Percentiles rank a stretch among this genome's conserved stretches.
Evolutionary conservation across 1,140 invertebrate species (phyloP).

Genomic region (Philaenus spumarius): DNA sequence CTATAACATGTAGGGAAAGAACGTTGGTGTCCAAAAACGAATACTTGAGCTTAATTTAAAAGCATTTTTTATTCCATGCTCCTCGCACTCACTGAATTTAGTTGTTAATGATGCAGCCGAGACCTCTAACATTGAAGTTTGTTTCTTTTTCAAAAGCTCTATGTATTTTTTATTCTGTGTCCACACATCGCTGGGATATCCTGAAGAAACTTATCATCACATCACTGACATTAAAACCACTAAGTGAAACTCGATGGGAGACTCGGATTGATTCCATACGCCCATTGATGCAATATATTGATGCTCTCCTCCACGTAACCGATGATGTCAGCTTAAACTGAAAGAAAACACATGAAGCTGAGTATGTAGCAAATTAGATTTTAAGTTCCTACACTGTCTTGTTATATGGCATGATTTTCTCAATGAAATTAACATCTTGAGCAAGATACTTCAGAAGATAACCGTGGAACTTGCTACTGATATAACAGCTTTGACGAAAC

Average conservation of each 20-base stretch:
- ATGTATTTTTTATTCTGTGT: constrained; percentile 2
- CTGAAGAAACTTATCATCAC: constrained; percentile 5
- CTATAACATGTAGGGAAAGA: constrained; percentile 28
- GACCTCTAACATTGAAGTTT: neutral
- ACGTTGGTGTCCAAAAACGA: constrained; percentile 30
- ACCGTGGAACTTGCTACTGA: too few relatives aligned
- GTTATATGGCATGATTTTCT: too few relatives aligned
- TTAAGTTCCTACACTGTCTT: too few relatives aligned
- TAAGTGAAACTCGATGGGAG: too few relatives aligned
- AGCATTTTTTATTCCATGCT: constrained; percentile 30
- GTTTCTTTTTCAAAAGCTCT: neutral
- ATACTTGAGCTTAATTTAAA: constrained; percentile 30
- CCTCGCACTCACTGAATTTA: constrained; percentile 34
- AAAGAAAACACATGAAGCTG: too few relatives aligned
- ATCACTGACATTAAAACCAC: constrained; percentile 4
- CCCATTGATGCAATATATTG: too few relatives aligned
- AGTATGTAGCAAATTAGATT: too few relatives aligned
- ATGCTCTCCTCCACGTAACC: constrained; percentile 3
- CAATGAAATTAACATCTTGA: too few relatives aligned
- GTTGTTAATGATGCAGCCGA: constrained; percentile 31
- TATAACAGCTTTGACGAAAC: too few relatives aligned
- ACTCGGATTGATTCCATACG: too few relatives aligned
- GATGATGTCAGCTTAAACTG: neutral
- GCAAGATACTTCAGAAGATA: too few relatives aligned
- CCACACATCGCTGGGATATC: constrained; percentile 8